phyloP scores from a whole-genome alignment of 2,888 invertebrate species.

The Epinotia nisella region DNA sequence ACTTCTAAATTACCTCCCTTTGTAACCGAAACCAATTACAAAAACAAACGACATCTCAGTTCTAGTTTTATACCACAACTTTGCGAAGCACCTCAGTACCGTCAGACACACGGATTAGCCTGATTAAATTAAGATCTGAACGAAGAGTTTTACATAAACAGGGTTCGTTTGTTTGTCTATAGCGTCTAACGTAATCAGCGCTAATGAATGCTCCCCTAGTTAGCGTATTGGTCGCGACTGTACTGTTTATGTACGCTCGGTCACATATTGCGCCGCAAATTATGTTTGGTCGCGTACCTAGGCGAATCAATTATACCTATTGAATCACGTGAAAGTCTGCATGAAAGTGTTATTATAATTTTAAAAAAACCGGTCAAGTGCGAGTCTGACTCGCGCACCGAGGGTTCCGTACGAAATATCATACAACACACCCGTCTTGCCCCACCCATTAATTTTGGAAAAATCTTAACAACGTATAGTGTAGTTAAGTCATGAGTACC shows the following conservation, averaged over 20 bases:
- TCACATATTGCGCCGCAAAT: constrained; percentile 28
- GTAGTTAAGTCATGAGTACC: too few relatives aligned
- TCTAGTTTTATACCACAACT: not conserved
- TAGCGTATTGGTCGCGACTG: constrained; percentile 61
- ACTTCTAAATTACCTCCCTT: too few relatives aligned
- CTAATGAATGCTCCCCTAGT: constrained; percentile 78
- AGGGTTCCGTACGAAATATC: too few relatives aligned
- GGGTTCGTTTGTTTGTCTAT: constrained; percentile 64
- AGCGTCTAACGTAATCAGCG: constrained; percentile 75
- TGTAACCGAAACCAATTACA: not conserved
- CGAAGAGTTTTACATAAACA: constrained; percentile 52
- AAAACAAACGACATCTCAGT: not conserved
- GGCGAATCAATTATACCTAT: not conserved
- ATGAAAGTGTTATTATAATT: not conserved
- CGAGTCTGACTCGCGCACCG: too few relatives aligned
- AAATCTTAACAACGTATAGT: too few relatives aligned
- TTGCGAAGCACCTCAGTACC: constrained; percentile 1
- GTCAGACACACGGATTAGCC: constrained; percentile 25
- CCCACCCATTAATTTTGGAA: too few relatives aligned
- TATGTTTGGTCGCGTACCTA: constrained; percentile 2
- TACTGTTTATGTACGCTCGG: constrained; percentile 38
- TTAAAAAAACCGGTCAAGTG: too few relatives aligned
- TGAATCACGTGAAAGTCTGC: not conserved
- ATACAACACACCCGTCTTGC: too few relatives aligned
- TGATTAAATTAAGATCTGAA: constrained; percentile 34